Conservation (phyloP, 1,140 invertebrate genomes). For the Drosophila takahashii region DNA sequence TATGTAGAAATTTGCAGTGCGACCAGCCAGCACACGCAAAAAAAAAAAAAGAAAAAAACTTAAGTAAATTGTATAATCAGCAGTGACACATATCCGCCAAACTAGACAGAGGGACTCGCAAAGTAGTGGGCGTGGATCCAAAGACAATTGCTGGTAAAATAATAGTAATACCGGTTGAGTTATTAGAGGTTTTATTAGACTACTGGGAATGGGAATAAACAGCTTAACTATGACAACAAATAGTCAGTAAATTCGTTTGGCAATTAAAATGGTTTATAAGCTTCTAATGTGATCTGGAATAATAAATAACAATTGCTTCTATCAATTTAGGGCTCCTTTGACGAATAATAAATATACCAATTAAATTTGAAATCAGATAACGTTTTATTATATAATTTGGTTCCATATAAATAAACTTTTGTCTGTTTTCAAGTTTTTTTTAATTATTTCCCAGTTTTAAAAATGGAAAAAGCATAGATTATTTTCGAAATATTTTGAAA, state of each 20-base stretch:
- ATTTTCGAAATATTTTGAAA: no score
- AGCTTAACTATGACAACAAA: no score
- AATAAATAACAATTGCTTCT: not conserved
- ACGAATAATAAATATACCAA: not conserved
- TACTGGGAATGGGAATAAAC: no score
- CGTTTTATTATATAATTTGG: not conserved
- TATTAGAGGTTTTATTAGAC: not conserved
- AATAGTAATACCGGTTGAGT: not conserved
- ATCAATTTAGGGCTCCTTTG: not conserved
- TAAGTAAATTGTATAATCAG: constrained; percentile 54
- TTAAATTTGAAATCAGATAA: not conserved
- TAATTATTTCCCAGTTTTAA: no score
- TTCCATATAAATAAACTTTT: no score
- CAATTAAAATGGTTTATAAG: not conserved
- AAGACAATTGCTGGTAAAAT: constrained; percentile 1
- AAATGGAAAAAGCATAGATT: no score
- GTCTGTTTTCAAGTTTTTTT: no score
- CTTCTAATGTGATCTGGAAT: not conserved
- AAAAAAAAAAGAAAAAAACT: constrained; percentile 1
- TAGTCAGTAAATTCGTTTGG: not conserved
- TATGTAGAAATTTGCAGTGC: constrained; percentile 45
- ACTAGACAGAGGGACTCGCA: constrained; percentile 7
- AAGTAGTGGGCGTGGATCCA: constrained; percentile 12
- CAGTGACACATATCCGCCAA: constrained; percentile 55
- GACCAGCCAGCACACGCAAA: constrained; percentile 6